Conservation (phyloP, 2,888 invertebrate species). For the Drosophila colorata region DNA sequence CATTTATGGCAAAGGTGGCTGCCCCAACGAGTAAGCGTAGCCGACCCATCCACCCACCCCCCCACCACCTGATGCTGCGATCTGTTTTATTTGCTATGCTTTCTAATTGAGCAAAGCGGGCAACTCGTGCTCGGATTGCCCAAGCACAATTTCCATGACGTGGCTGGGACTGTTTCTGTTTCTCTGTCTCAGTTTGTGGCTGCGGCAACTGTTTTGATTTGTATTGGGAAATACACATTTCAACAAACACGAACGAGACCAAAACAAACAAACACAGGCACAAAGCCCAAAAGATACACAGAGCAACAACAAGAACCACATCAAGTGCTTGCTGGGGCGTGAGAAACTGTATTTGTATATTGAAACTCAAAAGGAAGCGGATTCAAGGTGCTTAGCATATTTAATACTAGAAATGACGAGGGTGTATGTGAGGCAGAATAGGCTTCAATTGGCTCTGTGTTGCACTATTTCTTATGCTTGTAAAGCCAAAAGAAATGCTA, state of each 20-base stretch:
- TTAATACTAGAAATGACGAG: too few species aligned
- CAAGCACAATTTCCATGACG: constrained; percentile 55
- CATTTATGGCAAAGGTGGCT: constrained; percentile 76
- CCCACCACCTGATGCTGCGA: constrained; percentile 18
- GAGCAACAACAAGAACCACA: constrained; percentile 17
- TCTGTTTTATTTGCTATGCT: constrained; percentile 63
- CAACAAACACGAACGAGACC: constrained; percentile 54
- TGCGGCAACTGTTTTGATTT: constrained; percentile 46
- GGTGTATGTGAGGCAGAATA: too few species aligned
- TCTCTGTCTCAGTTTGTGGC: too few species aligned
- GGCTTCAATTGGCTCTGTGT: background rate
- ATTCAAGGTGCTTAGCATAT: background rate
- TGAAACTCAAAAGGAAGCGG: constrained; percentile 1
- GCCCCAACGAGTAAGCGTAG: constrained; percentile 23
- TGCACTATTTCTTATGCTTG: too few species aligned
- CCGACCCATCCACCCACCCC: background rate
- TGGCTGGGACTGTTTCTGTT: constrained; percentile 17
- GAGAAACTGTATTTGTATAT: constrained; percentile 9
- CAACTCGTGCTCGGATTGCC: constrained; percentile 72
- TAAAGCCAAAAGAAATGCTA: too few species aligned
- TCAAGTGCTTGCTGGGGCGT: background rate
- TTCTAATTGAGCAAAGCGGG: constrained; percentile 72
- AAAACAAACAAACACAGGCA: constrained; percentile 29
- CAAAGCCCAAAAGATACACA: constrained; percentile 18
- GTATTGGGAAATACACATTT: constrained; percentile 35